Percentiles rank a stretch among this genome's conserved stretches.
Evolutionary conservation across 1,140 invertebrate species (phyloP).

Genomic region (Harlomillsia oculata): DNA sequence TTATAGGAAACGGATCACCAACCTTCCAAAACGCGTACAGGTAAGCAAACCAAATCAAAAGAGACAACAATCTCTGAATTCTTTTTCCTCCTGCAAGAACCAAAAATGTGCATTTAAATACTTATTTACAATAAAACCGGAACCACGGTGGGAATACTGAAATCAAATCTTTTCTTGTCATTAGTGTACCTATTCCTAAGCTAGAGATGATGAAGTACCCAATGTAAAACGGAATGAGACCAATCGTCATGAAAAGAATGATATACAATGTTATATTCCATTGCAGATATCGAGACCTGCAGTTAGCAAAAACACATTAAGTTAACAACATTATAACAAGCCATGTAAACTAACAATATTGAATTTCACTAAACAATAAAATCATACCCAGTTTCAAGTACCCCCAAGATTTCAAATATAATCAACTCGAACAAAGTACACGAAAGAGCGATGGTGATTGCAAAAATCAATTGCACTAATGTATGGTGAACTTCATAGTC

Average conservation of each 20-base stretch:
- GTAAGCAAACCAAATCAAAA: constrained; percentile 80
- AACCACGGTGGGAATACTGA: constrained; percentile 1
- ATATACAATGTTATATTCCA: constrained; percentile 89
- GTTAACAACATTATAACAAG: constrained; percentile 21
- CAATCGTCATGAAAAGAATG: constrained; percentile 88
- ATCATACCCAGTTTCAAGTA: constrained; percentile 67
- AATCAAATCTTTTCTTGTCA: neutral
- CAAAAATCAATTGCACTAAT: constrained; percentile 91
- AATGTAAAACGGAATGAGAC: constrained; percentile 94
- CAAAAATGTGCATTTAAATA: constrained; percentile 8
- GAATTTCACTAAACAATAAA: constrained; percentile 23
- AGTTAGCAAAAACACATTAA: constrained; percentile 8
- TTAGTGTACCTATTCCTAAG: constrained; percentile 62
- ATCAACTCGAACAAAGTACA: constrained; percentile 99
- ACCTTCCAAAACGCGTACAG: constrained; percentile 98
- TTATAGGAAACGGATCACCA: constrained; percentile 96
- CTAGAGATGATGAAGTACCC: constrained; percentile 89
- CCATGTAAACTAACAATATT: too few species aligned
- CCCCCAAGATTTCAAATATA: constrained; percentile 97
- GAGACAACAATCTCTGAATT: constrained; percentile 62
- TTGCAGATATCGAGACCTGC: constrained; percentile 86
- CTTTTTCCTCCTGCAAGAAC: constrained; percentile 67
- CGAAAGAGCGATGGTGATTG: constrained; percentile 89
- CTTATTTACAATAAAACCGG: neutral
- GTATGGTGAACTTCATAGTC: constrained; percentile 97